A percentile compares a stretch with the other conserved stretches of the same genome.
These are phyloP conservation scores for Camarhynchus parvulus DNA, from an alignment of 2,113 vertebrate genomes.

Conservation along the genomic window DNA sequence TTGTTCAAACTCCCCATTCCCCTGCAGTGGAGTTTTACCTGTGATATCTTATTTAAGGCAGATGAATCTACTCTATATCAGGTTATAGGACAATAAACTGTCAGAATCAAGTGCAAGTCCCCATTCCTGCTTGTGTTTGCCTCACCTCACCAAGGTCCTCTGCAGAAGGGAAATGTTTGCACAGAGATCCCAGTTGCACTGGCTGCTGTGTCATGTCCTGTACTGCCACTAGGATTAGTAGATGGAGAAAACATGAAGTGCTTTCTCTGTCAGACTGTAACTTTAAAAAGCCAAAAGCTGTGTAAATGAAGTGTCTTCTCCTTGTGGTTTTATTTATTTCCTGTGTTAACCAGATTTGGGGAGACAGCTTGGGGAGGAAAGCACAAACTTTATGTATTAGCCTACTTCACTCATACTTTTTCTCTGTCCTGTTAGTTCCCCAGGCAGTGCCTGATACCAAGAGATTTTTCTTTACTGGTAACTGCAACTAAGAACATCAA, in stretches of 20 bases:
- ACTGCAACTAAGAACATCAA: neutral
- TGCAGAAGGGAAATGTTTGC: neutral
- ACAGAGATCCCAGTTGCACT: neutral
- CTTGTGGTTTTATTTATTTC: neutral
- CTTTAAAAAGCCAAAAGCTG: neutral
- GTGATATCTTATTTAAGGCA: neutral
- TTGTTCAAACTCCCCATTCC: neutral
- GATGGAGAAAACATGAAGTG: neutral
- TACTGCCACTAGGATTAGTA: neutral
- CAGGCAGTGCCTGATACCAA: neutral
- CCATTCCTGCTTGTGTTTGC: neutral
- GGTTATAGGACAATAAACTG: neutral
- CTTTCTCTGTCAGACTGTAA: neutral
- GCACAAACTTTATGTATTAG: neutral
- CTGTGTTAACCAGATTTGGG: neutral
- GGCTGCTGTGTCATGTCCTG: neutral
- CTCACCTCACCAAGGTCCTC: neutral
- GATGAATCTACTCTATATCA: neutral
- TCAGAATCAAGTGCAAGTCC: neutral
- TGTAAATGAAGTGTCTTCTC: neutral
- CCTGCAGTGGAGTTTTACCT: neutral
- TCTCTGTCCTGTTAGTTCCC: neutral
- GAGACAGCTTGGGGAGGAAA: neutral
- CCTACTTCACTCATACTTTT: neutral
- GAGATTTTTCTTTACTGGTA: neutral